Conservation (phyloP, 2,888 invertebrate species). For the Drosophila stalkeri region DNA sequence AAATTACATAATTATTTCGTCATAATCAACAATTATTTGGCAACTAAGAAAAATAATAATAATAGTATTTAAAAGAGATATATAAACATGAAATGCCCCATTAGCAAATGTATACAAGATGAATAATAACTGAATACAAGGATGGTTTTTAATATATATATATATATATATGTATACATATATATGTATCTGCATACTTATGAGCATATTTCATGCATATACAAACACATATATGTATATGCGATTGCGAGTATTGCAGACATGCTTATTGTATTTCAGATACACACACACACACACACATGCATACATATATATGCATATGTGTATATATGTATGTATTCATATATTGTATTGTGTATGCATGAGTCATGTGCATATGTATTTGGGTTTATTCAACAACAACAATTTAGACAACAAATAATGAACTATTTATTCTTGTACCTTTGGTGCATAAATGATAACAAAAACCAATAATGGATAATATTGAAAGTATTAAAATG, state of each 20-base stretch:
- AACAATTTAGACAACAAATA: constrained; percentile 33
- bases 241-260: neutral
- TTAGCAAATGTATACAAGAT: constrained; percentile 57
- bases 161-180: constrained; percentile 19
- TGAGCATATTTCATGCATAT: constrained; percentile 45
- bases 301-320: neutral
- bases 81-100: constrained; percentile 38
- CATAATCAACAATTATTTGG: constrained; percentile 47
- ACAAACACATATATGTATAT: constrained; percentile 12
- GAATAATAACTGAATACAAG: constrained; percentile 44
- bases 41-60: constrained; percentile 22
- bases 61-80: constrained; percentile 23
- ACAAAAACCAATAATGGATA: constrained; percentile 49
- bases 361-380: constrained; percentile 39
- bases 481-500: constrained; percentile 62
- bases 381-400: constrained; percentile 52
- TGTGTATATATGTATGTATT: neutral
- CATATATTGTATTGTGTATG: constrained; percentile 25
- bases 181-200: constrained; percentile 44
- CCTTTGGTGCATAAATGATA: constrained; percentile 37
- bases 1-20: constrained; percentile 43
- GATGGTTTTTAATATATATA: constrained; percentile 54
- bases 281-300: constrained; percentile 2
- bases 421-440: constrained; percentile 49
- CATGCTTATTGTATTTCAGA: constrained; percentile 20